phyloP scores from a whole-genome alignment of 2,797 vertebrate genomes.

The Champsocephalus gunnari region DNA sequence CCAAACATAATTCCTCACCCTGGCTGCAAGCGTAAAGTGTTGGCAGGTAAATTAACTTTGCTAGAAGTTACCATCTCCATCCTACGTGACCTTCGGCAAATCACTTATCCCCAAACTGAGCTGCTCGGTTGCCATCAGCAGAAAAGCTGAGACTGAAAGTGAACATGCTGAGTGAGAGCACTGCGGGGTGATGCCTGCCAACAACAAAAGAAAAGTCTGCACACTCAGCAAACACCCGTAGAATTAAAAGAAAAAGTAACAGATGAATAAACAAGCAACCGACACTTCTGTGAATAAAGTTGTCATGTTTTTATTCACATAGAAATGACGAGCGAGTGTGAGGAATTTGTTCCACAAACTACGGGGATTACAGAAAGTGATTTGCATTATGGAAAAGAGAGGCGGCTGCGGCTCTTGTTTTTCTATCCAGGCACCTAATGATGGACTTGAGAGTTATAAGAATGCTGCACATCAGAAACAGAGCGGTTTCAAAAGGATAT shows the following conservation, averaged over 20 bases:
- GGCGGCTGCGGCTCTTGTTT: neutral
- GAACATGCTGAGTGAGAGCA: slow-evolving; percentile 48
- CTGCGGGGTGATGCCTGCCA: slow-evolving; percentile 54
- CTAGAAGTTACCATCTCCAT: slow-evolving; percentile 60
- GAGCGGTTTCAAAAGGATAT: slow-evolving; percentile 18
- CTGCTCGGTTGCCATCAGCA: slow-evolving; percentile 59
- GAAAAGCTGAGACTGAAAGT: slow-evolving; percentile 47
- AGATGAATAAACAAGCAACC: slow-evolving; percentile 65
- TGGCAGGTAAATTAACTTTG: slow-evolving; percentile 69
- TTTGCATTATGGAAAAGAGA: slow-evolving; percentile 45
- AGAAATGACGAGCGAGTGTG: slow-evolving; percentile 40
- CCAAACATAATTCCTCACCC: slow-evolving; percentile 49
- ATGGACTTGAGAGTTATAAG: slow-evolving; percentile 35
- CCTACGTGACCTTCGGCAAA: slow-evolving; percentile 70
- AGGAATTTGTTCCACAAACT: slow-evolving; percentile 41
- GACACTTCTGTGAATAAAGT: slow-evolving; percentile 51
- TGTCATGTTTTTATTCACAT: slow-evolving; percentile 52
- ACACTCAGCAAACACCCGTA: slow-evolving; percentile 63
- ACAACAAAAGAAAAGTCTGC: slow-evolving; percentile 44
- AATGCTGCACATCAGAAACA: slow-evolving; percentile 7
- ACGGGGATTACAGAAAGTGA: slow-evolving; percentile 42
- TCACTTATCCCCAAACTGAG: slow-evolving; percentile 61
- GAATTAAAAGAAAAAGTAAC: slow-evolving; percentile 38
- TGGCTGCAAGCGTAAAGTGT: slow-evolving; percentile 45
- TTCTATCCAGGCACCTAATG: slow-evolving; percentile 38